These are phyloP conservation scores for Amphimedon queenslandica DNA, from an alignment of 37 sponge, comb jelly and placozoan species.

Conservation along the genomic window DNA sequence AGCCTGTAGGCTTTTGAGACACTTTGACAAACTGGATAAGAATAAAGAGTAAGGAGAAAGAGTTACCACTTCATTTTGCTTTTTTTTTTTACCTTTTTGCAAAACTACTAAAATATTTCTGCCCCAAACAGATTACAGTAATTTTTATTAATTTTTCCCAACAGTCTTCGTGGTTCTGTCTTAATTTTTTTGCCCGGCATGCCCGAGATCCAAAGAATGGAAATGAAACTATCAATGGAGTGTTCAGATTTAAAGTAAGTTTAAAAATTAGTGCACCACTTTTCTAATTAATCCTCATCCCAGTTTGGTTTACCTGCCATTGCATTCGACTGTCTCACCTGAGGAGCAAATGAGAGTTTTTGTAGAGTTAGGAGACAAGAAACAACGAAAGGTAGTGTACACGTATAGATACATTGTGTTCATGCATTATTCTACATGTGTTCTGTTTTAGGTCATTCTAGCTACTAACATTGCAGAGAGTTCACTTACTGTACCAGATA, in stretches of 20 bases:
- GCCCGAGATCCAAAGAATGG: slow-evolving; percentile 73
- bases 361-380: slow-evolving; percentile 71
- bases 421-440: background rate
- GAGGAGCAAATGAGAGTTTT: slow-evolving; percentile 83
- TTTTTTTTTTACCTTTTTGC: too few species aligned
- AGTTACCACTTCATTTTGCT: too few species aligned
- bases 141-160: background rate
- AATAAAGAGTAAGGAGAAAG: slow-evolving; percentile 29
- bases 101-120: too few species aligned
- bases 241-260: background rate
- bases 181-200: slow-evolving; percentile 93
- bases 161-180: slow-evolving; percentile 66
- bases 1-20: slow-evolving; percentile 26
- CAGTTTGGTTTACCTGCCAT: slow-evolving; percentile 56
- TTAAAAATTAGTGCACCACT: background rate
- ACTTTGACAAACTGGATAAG: slow-evolving; percentile 49
- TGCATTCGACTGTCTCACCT: slow-evolving; percentile 72
- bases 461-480: slow-evolving; percentile 99
- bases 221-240: slow-evolving; percentile 22
- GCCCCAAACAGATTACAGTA: too few species aligned
- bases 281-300: background rate
- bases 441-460: slow-evolving; percentile 69
- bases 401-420: background rate
- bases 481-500: slow-evolving; percentile 95
- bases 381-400: background rate